These are phyloP conservation scores for Meandrina meandrites DNA, from an alignment of 92 coral and sea anemone species.

Conservation along the genomic window DNA sequence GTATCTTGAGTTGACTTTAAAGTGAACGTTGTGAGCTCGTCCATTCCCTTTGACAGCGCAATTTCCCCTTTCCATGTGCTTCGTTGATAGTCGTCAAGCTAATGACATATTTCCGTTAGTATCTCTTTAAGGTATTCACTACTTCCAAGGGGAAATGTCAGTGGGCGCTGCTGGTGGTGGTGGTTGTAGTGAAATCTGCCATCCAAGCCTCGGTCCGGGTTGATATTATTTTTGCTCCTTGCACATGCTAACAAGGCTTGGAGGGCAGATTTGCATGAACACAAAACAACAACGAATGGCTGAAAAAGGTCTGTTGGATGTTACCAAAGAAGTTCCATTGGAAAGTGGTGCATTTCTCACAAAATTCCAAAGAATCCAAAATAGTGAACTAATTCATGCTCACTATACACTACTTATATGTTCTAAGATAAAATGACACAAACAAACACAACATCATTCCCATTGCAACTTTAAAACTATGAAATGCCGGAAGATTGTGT, in stretches of 20 bases:
- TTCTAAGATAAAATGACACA: not conserved
- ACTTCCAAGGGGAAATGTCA: not conserved
- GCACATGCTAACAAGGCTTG: too few species aligned
- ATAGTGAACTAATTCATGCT: not conserved
- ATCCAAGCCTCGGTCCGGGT: too few species aligned
- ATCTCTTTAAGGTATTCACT: not conserved
- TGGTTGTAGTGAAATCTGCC: not conserved
- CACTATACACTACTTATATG: not conserved
- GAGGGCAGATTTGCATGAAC: too few species aligned
- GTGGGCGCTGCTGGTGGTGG: not conserved
- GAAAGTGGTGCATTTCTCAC: not conserved
- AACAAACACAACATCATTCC: too few species aligned
- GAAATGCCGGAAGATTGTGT: not conserved
- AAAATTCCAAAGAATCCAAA: not conserved
- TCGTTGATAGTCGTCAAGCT: constrained; percentile 74
- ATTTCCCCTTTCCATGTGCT: constrained; percentile 72
- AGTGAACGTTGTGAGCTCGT: constrained; percentile 72
- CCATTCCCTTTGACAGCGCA: constrained; percentile 69
- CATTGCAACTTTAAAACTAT: not conserved
- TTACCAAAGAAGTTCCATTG: not conserved
- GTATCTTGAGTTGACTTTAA: constrained; percentile 41
- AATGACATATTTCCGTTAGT: not conserved
- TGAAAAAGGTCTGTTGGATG: too few species aligned
- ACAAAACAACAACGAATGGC: too few species aligned
- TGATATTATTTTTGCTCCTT: too few species aligned